Evolutionary conservation across 2,113 vertebrate species (phyloP).

Genomic region (Microcebus murinus): DNA sequence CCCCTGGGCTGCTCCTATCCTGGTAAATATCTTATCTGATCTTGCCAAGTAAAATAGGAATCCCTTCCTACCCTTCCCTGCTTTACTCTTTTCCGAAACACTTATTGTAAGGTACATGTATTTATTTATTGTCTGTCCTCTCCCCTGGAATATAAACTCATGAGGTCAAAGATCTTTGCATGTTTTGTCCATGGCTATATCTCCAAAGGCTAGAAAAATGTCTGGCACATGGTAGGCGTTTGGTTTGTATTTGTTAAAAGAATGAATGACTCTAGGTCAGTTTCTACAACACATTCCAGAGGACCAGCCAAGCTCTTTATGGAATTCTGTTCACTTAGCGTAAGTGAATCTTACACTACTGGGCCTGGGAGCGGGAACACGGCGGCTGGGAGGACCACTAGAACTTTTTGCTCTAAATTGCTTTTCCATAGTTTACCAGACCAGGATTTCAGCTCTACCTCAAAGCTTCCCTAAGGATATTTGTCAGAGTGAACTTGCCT

Average conservation of each 20-base stretch:
- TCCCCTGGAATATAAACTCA: background rate
- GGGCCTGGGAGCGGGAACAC: fast-evolving
- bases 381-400: background rate
- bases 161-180: background rate
- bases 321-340: background rate
- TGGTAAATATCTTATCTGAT: background rate
- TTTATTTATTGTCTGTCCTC: background rate
- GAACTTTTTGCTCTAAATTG: background rate
- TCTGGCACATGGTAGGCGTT: background rate
- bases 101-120: background rate
- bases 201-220: background rate
- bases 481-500: background rate
- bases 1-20: background rate
- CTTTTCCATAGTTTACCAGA: background rate
- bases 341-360: background rate
- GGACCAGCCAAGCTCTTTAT: background rate
- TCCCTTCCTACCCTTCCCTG: background rate
- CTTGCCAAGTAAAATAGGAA: background rate
- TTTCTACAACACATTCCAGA: background rate
- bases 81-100: background rate
- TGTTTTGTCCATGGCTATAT: background rate
- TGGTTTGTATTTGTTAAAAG: background rate
- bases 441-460: background rate
- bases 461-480: background rate
- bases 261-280: background rate